These are phyloP conservation scores for Gephyroberyx darwinii DNA, from an alignment of 2,797 vertebrate genomes.

Conservation along the genomic window DNA sequence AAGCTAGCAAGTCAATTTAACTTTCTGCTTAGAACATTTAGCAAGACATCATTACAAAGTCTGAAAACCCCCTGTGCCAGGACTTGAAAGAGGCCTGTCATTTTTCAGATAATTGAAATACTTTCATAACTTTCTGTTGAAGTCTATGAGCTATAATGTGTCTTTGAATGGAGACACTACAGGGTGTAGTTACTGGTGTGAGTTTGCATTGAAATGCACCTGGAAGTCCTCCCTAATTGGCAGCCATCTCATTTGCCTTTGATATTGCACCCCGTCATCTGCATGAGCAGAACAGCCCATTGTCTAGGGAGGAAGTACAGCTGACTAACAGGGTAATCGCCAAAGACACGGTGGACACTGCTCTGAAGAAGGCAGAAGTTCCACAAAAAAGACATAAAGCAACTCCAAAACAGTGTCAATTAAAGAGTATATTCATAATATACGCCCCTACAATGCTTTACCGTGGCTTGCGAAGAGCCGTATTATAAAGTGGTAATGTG, in stretches of 20 bases:
- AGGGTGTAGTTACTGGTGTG: constrained; percentile 67
- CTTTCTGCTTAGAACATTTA: constrained; percentile 60
- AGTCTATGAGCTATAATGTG: constrained; percentile 57
- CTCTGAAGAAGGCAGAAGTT: constrained; percentile 53
- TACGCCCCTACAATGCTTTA: constrained; percentile 50
- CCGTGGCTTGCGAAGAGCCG: constrained; percentile 31
- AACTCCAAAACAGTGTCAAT: constrained; percentile 71
- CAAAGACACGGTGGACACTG: constrained; percentile 68
- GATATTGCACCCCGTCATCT: constrained; percentile 74
- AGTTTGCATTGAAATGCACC: constrained; percentile 76
- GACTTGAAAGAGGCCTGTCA: constrained; percentile 42
- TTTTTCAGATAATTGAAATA: constrained; percentile 63
- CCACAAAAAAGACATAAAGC: constrained; percentile 65
- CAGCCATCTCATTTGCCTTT: constrained; percentile 81
- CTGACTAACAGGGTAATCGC: constrained; percentile 80
- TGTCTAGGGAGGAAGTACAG: constrained; percentile 80
- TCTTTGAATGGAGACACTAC: constrained; percentile 70
- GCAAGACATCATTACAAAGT: constrained; percentile 59
- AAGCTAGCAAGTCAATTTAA: constrained; percentile 50
- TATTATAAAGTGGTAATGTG: constrained; percentile 58
- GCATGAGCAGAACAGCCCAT: constrained; percentile 75
- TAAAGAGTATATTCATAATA: constrained; percentile 69
- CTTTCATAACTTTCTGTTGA: constrained; percentile 65
- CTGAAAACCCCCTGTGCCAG: constrained; percentile 28
- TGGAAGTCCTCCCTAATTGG: constrained; percentile 75